Conservation (phyloP, 2,888 invertebrate genomes). For the Drosophila parthenogenetica region DNA sequence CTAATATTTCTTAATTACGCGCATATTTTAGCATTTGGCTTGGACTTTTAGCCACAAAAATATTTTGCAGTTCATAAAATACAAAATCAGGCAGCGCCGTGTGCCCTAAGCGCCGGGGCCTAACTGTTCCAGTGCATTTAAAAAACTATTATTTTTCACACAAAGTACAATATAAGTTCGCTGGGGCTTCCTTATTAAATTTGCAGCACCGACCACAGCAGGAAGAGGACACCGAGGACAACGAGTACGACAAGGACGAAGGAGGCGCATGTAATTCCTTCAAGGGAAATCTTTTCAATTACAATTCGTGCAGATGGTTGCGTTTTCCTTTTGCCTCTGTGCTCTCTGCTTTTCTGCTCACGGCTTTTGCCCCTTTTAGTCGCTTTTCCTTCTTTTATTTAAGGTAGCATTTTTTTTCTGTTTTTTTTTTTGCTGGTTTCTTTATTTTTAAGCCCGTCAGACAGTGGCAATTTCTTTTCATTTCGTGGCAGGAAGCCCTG, state of each 20-base stretch:
- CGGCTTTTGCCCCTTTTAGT: constrained; percentile 37
- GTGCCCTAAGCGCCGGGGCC: constrained; percentile 23
- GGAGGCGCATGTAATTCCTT: constrained; percentile 70
- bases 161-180: constrained; percentile 78
- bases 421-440: constrained; percentile 36
- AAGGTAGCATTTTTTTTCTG: constrained; percentile 21
- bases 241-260: constrained; percentile 23
- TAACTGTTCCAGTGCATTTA: constrained; percentile 58
- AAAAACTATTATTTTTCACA: constrained; percentile 77
- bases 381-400: constrained; percentile 29
- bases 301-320: constrained; percentile 81
- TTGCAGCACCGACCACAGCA: constrained; percentile 39
- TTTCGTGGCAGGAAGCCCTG: constrained; percentile 40
- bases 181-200: constrained; percentile 80
- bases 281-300: constrained; percentile 82
- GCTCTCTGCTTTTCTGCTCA: constrained; percentile 15
- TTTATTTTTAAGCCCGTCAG: constrained; percentile 47
- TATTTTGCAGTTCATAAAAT: constrained; percentile 70
- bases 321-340: constrained; percentile 58
- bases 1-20: constrained; percentile 82
- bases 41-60: constrained; percentile 48
- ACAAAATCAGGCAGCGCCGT: not conserved
- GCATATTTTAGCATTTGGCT: constrained; percentile 59
- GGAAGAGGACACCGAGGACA: too few species aligned
- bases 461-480: constrained; percentile 79